Conservation (phyloP, 2,113 vertebrate genomes). For the Coracopsis vasa region DNA sequence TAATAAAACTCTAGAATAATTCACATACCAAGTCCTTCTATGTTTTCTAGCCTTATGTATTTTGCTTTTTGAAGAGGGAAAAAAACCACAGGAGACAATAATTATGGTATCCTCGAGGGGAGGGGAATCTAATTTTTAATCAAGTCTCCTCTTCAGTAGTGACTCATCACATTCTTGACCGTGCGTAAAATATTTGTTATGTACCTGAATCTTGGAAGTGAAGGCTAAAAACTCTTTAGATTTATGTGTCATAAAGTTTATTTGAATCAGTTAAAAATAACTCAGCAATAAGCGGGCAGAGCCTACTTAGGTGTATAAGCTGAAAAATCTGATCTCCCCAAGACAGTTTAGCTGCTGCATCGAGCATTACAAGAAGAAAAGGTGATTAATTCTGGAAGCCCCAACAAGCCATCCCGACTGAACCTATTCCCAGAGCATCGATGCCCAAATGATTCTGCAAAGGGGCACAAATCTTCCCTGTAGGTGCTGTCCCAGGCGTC, state of each 20-base stretch:
- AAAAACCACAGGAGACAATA: not conserved
- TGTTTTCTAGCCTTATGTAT: not conserved
- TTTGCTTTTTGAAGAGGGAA: not conserved
- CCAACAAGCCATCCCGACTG: not conserved
- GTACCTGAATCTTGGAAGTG: not conserved
- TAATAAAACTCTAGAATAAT: not conserved
- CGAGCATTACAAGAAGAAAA: not conserved
- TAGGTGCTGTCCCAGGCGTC: not conserved
- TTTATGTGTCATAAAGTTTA: not conserved
- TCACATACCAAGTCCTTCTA: not conserved
- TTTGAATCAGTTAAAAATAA: not conserved
- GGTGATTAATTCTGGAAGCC: not conserved
- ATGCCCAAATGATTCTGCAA: not conserved
- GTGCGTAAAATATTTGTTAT: not conserved
- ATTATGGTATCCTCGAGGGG: not conserved
- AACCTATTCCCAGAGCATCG: not conserved
- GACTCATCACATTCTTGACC: not conserved
- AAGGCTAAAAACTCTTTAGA: not conserved
- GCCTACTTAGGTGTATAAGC: not conserved
- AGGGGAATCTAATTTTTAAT: not conserved
- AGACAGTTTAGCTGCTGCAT: not conserved
- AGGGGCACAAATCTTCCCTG: accelerated
- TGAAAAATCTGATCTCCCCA: not conserved
- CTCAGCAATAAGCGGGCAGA: not conserved
- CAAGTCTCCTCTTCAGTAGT: not conserved